Evolutionary conservation across 2,888 invertebrate genomes (phyloP).

Genomic region (Helleia helle): DNA sequence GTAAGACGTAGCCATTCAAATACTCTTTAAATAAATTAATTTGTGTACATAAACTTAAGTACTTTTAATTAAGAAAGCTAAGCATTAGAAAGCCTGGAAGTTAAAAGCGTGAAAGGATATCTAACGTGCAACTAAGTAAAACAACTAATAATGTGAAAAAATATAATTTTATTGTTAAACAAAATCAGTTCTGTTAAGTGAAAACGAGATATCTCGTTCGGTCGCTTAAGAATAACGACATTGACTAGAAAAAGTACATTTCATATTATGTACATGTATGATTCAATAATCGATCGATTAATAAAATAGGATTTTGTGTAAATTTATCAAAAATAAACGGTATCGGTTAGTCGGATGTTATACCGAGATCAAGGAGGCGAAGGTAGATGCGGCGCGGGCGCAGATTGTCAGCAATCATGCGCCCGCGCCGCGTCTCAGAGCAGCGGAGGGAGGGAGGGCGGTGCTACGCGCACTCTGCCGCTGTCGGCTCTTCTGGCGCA

Average conservation of each 20-base stretch:
- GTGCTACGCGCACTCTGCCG: slow-evolving; percentile 74
- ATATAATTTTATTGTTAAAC: slow-evolving; percentile 59
- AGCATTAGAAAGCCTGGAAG: slow-evolving; percentile 62
- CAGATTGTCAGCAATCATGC: slow-evolving; percentile 17
- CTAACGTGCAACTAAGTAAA: slow-evolving; percentile 60
- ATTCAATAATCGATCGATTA: slow-evolving; percentile 36
- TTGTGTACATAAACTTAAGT: not conserved
- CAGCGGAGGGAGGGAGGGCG: slow-evolving; percentile 19
- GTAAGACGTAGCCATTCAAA: too few species aligned
- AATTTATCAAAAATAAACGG: slow-evolving; percentile 57
- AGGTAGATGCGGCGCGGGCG: slow-evolving; percentile 37
- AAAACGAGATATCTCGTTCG: slow-evolving; percentile 55
- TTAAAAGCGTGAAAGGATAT: slow-evolving; percentile 46
- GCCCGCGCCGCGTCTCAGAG: slow-evolving; percentile 29
- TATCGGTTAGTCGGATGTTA: slow-evolving; percentile 65
- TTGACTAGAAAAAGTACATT: slow-evolving; percentile 44
- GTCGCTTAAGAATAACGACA: slow-evolving; percentile 50
- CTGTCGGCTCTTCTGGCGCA: slow-evolving; percentile 71
- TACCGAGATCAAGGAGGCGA: slow-evolving; percentile 68
- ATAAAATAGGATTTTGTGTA: slow-evolving; percentile 41
- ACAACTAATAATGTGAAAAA: slow-evolving; percentile 58
- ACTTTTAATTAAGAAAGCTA: slow-evolving; percentile 30
- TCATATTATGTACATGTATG: slow-evolving; percentile 27
- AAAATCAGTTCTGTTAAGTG: slow-evolving; percentile 70
- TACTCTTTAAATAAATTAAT: not conserved